Conservation (phyloP, 2,113 vertebrate species). For the Planiliza haematocheilus region DNA sequence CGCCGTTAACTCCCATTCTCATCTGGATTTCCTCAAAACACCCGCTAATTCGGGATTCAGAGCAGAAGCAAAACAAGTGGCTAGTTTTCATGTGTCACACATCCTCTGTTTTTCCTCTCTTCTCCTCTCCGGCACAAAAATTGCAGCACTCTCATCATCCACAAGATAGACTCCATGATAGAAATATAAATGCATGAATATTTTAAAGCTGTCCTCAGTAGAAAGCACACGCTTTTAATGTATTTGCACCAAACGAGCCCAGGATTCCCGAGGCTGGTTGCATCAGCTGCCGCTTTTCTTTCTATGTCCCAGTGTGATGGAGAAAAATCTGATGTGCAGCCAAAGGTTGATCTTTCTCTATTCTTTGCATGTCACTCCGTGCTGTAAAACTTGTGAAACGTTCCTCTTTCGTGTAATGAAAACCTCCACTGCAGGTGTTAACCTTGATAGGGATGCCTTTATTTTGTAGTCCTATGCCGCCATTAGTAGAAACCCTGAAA, state of each 20-base stretch:
- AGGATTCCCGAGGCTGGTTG: conserved; percentile 9
- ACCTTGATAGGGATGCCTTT: background rate
- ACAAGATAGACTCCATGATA: conserved; percentile 45
- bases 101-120: background rate
- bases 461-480: background rate
- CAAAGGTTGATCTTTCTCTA: conserved; percentile 18
- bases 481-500: too few relatives aligned
- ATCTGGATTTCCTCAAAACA: conserved; percentile 43
- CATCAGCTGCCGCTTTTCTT: conserved; percentile 3
- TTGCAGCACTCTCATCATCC: conserved; percentile 29
- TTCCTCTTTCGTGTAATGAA: background rate
- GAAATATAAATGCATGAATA: conserved; percentile 57
- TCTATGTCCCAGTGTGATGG: conserved; percentile 13
- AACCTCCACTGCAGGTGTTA: conserved; percentile 24
- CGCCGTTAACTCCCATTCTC: conserved; percentile 39
- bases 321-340: conserved; percentile 24
- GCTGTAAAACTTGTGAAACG: conserved; percentile 36
- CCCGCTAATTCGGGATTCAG: conserved; percentile 38
- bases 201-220: conserved; percentile 11
- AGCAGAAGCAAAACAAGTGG: conserved; percentile 28
- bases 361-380: conserved; percentile 16
- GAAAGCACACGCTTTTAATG: conserved; percentile 16
- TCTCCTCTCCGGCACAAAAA: conserved; percentile 1
- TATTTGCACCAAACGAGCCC: conserved; percentile 27
- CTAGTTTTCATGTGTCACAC: conserved; percentile 49